Evolutionary conservation across 2,888 invertebrate species (phyloP), one percentile per base, ranked within the genome.

Genomic region (Cataglyphis livida): DNA sequence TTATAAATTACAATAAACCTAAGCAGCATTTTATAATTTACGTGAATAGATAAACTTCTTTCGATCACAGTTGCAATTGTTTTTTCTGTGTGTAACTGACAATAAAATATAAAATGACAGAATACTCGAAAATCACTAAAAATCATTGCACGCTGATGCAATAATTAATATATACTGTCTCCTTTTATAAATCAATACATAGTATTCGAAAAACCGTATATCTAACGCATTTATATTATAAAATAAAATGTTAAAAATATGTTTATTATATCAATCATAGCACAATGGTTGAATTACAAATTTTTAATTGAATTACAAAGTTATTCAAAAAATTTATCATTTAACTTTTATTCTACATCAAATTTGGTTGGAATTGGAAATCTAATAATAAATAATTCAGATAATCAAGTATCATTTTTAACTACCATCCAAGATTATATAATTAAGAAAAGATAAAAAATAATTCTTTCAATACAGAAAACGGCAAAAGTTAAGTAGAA

Each of bases 111-210:
- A 61, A 79, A 87, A 85, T 87, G 82, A 82, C 73, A 64, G 59
- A 62, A 64, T 78, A 28, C n/a, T 54, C 48, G 32, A 75, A 66
- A 82, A 65, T 54, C 73, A 32, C 25, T 70, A 66, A 75, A 84
- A 73, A 57, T 85, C 85, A 84, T 89, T 85, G 65, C 68, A 71
- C 75, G 71, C 75, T 76, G 59, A 9, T 21, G 65, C 68, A 61
- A 76, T 86, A 86, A 89, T 89, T 89, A 87, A 82, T 75, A 68
- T 87, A 84, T 87, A 84, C 71, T 41, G 59, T 86, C 75, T 78
- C 12, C 59, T 12, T 62, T 83, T 66, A 32, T 21, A 70, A 65
- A 71, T 74, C 78, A 73, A 83, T 78, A 66, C 12, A 28, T n/a
- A 3, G 0, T n/a, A 21, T 74, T 15, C 0, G 21, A 74, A 61